Evolutionary conservation across 2,888 invertebrate genomes (phyloP).

Genomic region (Stegophylla sp.): DNA sequence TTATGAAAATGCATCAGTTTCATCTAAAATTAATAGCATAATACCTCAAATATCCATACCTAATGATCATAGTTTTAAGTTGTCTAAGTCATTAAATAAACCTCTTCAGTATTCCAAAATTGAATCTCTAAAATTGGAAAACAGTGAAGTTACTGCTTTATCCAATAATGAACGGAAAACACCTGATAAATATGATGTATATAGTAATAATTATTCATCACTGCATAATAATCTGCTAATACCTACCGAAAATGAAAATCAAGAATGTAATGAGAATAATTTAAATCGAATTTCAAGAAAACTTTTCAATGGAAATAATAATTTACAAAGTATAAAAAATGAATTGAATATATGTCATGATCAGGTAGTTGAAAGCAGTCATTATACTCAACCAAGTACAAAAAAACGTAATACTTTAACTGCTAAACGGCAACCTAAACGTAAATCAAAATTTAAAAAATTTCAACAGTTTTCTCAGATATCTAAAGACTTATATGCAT

Average conservation of each 20-base stretch:
- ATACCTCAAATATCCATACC: neutral
- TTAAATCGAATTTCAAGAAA: constrained; percentile 11
- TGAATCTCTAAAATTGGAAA: constrained; percentile 27
- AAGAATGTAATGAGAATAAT: constrained; percentile 12
- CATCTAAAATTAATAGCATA: neutral
- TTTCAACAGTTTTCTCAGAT: neutral
- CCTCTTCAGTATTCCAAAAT: constrained; percentile 10
- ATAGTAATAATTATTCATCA: constrained; percentile 25
- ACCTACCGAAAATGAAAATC: neutral
- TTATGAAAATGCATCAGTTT: constrained; percentile 4
- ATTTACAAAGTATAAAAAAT: constrained; percentile 24
- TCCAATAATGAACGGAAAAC: constrained; percentile 8
- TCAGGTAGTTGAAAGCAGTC: neutral
- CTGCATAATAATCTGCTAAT: constrained; percentile 24
- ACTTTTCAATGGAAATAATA: constrained; percentile 46
- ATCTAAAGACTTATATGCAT: neutral
- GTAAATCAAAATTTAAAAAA: constrained; percentile 41
- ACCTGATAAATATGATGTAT: constrained; percentile 15
- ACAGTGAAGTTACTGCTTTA: neutral
- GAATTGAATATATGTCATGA: neutral
- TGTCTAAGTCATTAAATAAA: neutral
- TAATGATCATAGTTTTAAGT: constrained; percentile 6
- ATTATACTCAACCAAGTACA: neutral
- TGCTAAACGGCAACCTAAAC: constrained; percentile 20
- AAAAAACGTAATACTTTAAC: neutral